A percentile compares a stretch with the other conserved stretches of the same genome.
Evolutionary conservation across 2,888 invertebrate genomes (phyloP).

Genomic region (Clitarchus hookeri): DNA sequence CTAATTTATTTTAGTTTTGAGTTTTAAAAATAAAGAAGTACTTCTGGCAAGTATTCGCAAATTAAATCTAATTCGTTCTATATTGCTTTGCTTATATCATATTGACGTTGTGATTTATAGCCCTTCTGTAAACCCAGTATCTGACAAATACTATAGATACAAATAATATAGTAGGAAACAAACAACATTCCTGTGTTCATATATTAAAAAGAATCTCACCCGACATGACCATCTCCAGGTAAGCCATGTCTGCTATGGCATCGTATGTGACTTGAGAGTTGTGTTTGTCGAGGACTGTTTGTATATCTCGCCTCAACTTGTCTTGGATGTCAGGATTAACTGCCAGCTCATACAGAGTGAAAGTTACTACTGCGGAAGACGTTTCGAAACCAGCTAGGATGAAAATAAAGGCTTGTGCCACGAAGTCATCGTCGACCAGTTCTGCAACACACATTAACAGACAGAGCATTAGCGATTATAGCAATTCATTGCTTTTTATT

Average conservation of each 20-base stretch:
- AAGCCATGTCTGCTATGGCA: background rate
- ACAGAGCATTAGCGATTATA: too few relatives aligned
- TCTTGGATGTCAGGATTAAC: background rate
- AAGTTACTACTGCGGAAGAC: background rate
- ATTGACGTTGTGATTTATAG: too few relatives aligned
- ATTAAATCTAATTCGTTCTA: too few relatives aligned
- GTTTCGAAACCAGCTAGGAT: background rate
- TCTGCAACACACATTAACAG: background rate
- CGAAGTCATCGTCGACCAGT: background rate
- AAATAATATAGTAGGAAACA: too few relatives aligned
- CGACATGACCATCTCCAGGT: background rate
- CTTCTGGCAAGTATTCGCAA: too few relatives aligned
- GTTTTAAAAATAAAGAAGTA: too few relatives aligned
- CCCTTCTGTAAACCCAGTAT: too few relatives aligned
- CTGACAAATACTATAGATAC: too few relatives aligned
- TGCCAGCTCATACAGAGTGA: background rate
- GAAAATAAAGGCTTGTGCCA: background rate
- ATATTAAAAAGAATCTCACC: background rate
- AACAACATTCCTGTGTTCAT: too few relatives aligned
- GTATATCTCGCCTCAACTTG: background rate
- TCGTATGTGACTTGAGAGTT: background rate
- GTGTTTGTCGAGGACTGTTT: background rate
- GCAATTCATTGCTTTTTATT: too few relatives aligned
- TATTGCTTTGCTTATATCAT: too few relatives aligned
- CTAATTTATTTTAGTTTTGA: too few relatives aligned